Base-by-base conservation (phyloP, 2,888 invertebrate species). In the Cryptops parisi region DNA sequence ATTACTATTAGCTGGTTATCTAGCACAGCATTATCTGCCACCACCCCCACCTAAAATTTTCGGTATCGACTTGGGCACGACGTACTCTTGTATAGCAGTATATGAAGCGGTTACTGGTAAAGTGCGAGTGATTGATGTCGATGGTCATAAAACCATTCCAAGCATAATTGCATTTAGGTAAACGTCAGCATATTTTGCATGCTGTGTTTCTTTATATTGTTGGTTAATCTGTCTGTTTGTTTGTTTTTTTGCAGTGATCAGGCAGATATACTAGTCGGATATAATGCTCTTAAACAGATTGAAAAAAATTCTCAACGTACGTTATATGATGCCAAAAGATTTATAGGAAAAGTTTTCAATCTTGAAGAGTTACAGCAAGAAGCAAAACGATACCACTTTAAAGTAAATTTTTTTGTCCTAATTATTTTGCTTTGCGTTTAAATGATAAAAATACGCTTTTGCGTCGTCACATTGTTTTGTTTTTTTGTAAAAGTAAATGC, bases 61-160 rank as follows among this genome's bases (percentile, higher is more conserved):
- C 33, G 74, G 74, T 40, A 70, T 74, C 54, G 73, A 73, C 62
- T 59, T 73, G 53, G 73, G 73, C 4, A 73, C 73, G 2, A 74
- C 74, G 2, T 74, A 65, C 59, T 74, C 73, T 4, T 70, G 68
- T 61, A 63, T 70, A 45, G 70, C 71, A 1, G 65, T 71, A 26
- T 73, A 72, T 60, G 72, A 74, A 60, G 69, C 73, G 21, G 69
- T 70, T 1, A 64, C 67, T 23, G 73, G 72, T 3, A 60, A 62
- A 21, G 68, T 70, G 1, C 65, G 67, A 21, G 64, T 73, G 15
- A 57, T 74, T 5, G 68, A 70, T 54, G 63, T 63, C 47, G 61
- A 67, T 22, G 69, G 68, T 2, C 68, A 69, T 54, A 64, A 65
- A 54, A 70, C 72, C 56, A 69, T 74, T 40, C 74, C 74, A 3